phyloP scores from a whole-genome alignment of 2,113 vertebrate species.

The Erinaceus europaeus region DNA sequence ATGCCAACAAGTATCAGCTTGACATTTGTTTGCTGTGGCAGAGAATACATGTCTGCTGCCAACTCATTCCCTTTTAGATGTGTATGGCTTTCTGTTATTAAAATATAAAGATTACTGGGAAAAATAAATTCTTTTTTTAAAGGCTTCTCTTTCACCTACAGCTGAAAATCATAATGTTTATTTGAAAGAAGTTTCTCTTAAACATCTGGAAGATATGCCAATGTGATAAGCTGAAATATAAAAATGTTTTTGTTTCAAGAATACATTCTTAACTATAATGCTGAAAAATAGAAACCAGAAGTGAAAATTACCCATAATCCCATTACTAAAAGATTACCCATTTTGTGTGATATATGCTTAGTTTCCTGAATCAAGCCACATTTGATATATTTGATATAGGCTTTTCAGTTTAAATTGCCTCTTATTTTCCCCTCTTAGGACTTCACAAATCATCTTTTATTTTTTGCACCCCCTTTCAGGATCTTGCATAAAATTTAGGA shows the following conservation, averaged over 20 bases:
- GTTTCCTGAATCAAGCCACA: constrained; percentile 45
- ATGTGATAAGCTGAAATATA: neutral
- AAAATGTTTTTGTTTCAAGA: neutral
- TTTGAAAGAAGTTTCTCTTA: constrained; percentile 10
- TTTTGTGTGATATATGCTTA: neutral
- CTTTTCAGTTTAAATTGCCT: neutral
- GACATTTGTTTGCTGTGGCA: neutral
- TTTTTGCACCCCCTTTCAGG: too few relatives aligned
- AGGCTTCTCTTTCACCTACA: neutral
- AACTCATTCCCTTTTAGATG: neutral
- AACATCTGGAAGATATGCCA: neutral
- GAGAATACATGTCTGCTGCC: neutral
- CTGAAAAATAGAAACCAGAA: neutral
- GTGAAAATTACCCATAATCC: constrained; percentile 13
- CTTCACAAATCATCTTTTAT: too few relatives aligned
- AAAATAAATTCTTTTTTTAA: constrained; percentile 26
- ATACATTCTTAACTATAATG: neutral
- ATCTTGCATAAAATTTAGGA: neutral
- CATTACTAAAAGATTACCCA: neutral
- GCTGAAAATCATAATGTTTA: neutral
- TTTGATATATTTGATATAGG: constrained; percentile 18
- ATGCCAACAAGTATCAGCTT: neutral
- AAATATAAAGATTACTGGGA: neutral
- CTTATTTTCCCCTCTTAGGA: neutral
- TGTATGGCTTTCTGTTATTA: neutral